A percentile compares a stretch with the other conserved stretches of the same genome.
Conservation (phyloP, 2,888 invertebrate species). For the Plemyria rubiginata region DNA sequence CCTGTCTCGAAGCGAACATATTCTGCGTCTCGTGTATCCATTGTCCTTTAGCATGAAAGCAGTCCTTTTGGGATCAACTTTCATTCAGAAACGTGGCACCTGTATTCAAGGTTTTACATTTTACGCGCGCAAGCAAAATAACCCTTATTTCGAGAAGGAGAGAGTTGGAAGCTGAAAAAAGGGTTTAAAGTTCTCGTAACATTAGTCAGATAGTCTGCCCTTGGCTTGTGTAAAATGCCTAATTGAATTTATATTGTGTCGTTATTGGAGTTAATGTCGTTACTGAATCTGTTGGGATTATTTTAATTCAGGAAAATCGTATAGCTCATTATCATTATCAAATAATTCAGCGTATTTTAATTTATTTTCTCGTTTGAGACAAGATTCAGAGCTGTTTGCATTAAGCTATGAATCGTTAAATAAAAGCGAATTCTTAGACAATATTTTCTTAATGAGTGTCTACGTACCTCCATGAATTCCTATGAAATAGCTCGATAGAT, state of each 20-base stretch:
- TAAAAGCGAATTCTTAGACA: too few relatives aligned
- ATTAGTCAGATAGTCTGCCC: constrained; percentile 29
- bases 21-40: constrained; percentile 30
- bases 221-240: constrained; percentile 31
- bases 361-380: neutral
- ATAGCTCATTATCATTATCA: constrained; percentile 1
- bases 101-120: constrained; percentile 34
- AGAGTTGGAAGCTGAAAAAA: constrained; percentile 14
- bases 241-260: constrained; percentile 30
- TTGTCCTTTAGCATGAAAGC: constrained; percentile 39
- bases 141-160: neutral
- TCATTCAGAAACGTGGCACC: constrained; percentile 41
- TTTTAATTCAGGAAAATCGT: constrained; percentile 8
- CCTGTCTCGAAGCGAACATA: constrained; percentile 23
- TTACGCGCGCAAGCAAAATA: constrained; percentile 8
- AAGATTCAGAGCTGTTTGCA: too few relatives aligned
- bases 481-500: too few relatives aligned
- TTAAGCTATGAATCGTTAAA: too few relatives aligned
- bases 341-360: neutral
- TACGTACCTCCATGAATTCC: too few relatives aligned
- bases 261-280: constrained; percentile 18
- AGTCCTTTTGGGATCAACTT: constrained; percentile 41
- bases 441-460: too few relatives aligned
- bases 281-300: constrained; percentile 4
- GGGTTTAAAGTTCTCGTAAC: constrained; percentile 27